A percentile compares a stretch with the other conserved stretches of the same genome.
Conservation (phyloP, 2,888 invertebrate species). For the Tinea pellionella region DNA sequence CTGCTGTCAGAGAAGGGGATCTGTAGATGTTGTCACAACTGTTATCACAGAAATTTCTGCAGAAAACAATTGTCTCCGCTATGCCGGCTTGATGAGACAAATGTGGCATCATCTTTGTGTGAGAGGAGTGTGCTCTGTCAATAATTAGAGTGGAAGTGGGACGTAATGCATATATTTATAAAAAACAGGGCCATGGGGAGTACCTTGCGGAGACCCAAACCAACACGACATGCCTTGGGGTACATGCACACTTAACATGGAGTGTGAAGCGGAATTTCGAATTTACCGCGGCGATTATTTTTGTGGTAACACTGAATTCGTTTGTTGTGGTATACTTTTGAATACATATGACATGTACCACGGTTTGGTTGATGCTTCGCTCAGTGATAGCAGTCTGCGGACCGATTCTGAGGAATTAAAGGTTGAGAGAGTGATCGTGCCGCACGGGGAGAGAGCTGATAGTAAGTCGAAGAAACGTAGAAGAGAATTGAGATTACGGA, state of each 20-base stretch:
- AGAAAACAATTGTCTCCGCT: too few species aligned
- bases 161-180: not conserved
- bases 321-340: constrained; percentile 45
- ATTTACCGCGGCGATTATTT: constrained; percentile 48
- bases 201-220: constrained; percentile 51
- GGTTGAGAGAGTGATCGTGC: constrained; percentile 22
- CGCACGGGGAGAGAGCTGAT: constrained; percentile 16
- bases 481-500: constrained; percentile 24
- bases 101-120: too few species aligned
- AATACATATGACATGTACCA: constrained; percentile 48
- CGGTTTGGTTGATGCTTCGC: constrained; percentile 43
- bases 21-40: too few species aligned
- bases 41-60: too few species aligned
- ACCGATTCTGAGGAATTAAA: constrained; percentile 38
- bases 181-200: constrained; percentile 50
- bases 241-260: constrained; percentile 39
- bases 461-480: constrained; percentile 25
- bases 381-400: constrained; percentile 33
- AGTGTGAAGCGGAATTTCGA: constrained; percentile 48
- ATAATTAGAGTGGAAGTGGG: too few species aligned
- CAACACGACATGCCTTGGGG: constrained; percentile 59
- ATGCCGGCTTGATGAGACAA: too few species aligned
- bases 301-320: constrained; percentile 43
- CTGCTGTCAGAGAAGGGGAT: too few species aligned
- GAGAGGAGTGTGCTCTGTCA: too few species aligned